A percentile compares a stretch with the other conserved stretches of the same genome.
These are phyloP conservation scores for Smutsia temminckii DNA, from an alignment of 2,797 vertebrate genomes.

Conservation along the genomic window DNA sequence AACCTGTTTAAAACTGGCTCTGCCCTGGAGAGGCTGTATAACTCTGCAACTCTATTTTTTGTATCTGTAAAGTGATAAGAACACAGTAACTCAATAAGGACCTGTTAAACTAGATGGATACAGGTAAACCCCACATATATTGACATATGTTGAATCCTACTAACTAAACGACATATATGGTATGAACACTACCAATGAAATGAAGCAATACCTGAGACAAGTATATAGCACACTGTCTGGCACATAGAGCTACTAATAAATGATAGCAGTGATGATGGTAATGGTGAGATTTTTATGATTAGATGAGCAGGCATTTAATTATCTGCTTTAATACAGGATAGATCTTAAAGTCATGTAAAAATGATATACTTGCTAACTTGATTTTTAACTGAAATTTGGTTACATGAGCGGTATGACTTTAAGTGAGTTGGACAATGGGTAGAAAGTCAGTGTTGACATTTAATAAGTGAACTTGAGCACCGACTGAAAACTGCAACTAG, in stretches of 20 bases:
- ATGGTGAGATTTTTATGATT: background rate
- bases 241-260: background rate
- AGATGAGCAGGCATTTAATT: background rate
- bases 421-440: background rate
- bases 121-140: background rate
- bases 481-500: background rate
- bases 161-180: background rate
- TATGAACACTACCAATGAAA: background rate
- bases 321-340: background rate
- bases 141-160: background rate
- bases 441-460: background rate
- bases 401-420: background rate
- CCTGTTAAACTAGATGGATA: background rate
- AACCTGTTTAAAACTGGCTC: background rate
- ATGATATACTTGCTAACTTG: background rate
- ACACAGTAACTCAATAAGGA: background rate
- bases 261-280: background rate
- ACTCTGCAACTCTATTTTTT: background rate
- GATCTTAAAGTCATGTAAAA: background rate
- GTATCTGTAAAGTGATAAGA: background rate
- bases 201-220: background rate
- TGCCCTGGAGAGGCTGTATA: background rate
- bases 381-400: background rate
- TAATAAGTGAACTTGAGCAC: background rate
- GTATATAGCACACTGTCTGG: background rate